Conservation (phyloP, 2,888 invertebrate genomes). For the Drosophila pseudotakahashii region DNA sequence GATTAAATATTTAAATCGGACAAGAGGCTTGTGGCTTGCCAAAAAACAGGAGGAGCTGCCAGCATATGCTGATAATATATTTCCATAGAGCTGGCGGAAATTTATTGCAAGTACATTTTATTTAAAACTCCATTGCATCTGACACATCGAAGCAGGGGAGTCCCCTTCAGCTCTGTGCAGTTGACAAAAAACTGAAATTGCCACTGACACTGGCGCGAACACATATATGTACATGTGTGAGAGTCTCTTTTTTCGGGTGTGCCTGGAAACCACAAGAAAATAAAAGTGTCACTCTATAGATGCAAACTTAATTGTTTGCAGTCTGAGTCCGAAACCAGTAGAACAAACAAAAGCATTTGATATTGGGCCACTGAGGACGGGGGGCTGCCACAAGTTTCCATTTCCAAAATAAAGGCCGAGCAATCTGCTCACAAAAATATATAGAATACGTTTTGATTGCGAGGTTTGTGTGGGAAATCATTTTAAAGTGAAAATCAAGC, state of each 20-base stretch:
- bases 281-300: slow-evolving; percentile 63
- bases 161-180: slow-evolving; percentile 2
- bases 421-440: slow-evolving; percentile 10
- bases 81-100: slow-evolving; percentile 55
- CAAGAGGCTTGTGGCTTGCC: slow-evolving; percentile 63
- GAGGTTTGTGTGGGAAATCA: slow-evolving; percentile 11
- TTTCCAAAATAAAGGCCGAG: slow-evolving; percentile 31
- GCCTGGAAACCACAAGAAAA: slow-evolving; percentile 61
- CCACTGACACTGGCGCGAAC: slow-evolving; percentile 37
- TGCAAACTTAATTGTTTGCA: slow-evolving; percentile 72
- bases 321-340: slow-evolving; percentile 29
- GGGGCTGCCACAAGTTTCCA: slow-evolving; percentile 30
- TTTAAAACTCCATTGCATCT: slow-evolving; percentile 69
- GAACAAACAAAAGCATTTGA: slow-evolving; percentile 31
- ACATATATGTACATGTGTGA: slow-evolving; percentile 4
- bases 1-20: slow-evolving; percentile 77
- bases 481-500: slow-evolving; percentile 11
- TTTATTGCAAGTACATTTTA: slow-evolving; percentile 76
- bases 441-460: slow-evolving; percentile 30
- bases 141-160: slow-evolving; percentile 44
- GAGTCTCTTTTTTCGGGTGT: slow-evolving; percentile 15
- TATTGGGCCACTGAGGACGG: slow-evolving; percentile 10
- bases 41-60: slow-evolving; percentile 34
- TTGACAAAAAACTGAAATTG: slow-evolving; percentile 43
- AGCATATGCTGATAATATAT: slow-evolving; percentile 35